Evolutionary conservation across 1,140 invertebrate genomes (phyloP).

Genomic region (Chironomus tepperi): DNA sequence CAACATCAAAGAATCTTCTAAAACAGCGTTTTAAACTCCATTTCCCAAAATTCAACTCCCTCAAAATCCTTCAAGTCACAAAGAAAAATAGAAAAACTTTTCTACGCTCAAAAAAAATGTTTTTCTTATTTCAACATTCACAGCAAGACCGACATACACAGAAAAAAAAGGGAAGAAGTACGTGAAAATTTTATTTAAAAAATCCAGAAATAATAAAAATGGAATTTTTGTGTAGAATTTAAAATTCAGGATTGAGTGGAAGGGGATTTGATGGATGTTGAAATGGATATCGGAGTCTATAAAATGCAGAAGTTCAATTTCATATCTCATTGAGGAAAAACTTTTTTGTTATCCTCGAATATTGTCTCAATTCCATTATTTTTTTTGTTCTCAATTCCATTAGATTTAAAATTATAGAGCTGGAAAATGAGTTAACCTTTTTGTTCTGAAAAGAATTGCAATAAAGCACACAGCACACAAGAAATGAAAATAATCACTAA

Average conservation of each 20-base stretch:
- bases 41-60: too few species aligned
- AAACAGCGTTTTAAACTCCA: too few species aligned
- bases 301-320: too few species aligned
- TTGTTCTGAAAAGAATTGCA: neutral
- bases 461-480: neutral
- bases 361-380: too few species aligned
- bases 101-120: neutral
- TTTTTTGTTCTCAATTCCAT: too few species aligned
- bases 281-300: too few species aligned
- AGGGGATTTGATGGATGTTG: neutral
- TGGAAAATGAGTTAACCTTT: too few species aligned
- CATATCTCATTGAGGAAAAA: too few species aligned
- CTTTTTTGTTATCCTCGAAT: too few species aligned
- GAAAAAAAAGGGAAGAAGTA: neutral
- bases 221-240: neutral
- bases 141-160: neutral
- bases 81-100: neutral
- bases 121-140: neutral
- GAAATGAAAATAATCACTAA: neutral
- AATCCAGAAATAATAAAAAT: neutral
- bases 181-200: constrained; percentile 22
- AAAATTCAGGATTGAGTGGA: neutral
- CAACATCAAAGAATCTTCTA: too few species aligned
- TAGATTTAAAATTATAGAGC: too few species aligned
- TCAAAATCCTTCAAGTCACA: neutral